Conservation (phyloP, 2,797 vertebrate species). For the Limnodromus scolopaceus region DNA sequence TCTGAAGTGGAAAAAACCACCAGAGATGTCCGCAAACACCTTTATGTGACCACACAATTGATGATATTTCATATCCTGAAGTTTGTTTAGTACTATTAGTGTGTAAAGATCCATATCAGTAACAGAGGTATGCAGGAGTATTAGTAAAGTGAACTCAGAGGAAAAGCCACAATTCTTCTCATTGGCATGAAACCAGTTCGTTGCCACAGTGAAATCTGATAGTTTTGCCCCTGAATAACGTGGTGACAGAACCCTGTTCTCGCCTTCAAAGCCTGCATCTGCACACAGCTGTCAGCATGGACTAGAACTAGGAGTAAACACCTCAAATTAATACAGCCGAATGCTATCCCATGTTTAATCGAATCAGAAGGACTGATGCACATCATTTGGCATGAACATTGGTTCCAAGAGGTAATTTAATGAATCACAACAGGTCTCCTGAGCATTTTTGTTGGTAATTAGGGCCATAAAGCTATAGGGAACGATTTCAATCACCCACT, state of each 20-base stretch:
- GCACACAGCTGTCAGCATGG: neutral
- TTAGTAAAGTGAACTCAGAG: neutral
- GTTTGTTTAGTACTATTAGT: neutral
- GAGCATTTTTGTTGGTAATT: slow-evolving; percentile 15
- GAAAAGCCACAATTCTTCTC: neutral
- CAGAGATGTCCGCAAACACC: neutral
- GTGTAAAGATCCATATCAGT: neutral
- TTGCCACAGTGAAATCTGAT: neutral
- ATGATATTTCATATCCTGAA: neutral
- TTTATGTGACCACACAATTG: neutral
- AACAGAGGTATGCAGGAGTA: neutral
- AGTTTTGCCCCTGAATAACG: neutral
- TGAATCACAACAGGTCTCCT: slow-evolving; percentile 17
- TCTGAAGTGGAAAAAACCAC: neutral
- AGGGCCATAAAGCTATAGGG: neutral
- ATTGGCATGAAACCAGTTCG: neutral
- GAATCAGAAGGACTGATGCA: neutral
- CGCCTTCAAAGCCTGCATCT: neutral
- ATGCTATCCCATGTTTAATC: neutral
- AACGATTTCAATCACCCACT: slow-evolving; percentile 4
- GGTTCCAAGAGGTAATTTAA: neutral
- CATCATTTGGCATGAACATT: neutral
- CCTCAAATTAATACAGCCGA: neutral
- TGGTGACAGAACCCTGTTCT: neutral
- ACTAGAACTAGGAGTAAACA: neutral